Conservation (phyloP, 53 echinoderm and acorn worm genomes). For the Paracentrotus lividus region DNA sequence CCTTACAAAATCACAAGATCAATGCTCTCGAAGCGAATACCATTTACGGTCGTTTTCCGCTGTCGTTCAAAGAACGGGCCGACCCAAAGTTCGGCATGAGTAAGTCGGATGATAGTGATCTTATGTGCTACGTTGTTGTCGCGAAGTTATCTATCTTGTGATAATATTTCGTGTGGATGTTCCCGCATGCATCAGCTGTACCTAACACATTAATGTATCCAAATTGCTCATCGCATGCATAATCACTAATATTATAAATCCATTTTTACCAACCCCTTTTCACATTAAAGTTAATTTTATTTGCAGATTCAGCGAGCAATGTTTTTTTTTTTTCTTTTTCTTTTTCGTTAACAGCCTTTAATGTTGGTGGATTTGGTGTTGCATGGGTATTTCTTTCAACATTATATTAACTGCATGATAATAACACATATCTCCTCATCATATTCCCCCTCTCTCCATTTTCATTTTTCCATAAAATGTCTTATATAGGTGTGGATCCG, state of each 20-base stretch:
- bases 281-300: neutral
- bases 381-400: neutral
- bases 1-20: slow-evolving; percentile 82
- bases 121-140: neutral
- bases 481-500: neutral
- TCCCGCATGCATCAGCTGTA: neutral
- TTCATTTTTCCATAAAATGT: neutral
- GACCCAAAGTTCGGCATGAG: slow-evolving; percentile 91
- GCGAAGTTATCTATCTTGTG: neutral
- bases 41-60: slow-evolving; percentile 80
- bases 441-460: neutral
- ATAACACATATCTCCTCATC: neutral
- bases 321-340: neutral
- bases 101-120: slow-evolving; percentile 64
- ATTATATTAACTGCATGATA: neutral
- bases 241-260: neutral
- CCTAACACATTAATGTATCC: neutral
- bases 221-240: neutral
- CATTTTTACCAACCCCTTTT: neutral
- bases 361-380: neutral
- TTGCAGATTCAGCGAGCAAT: slow-evolving; percentile 19
- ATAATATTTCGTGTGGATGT: slow-evolving; percentile 9
- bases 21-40: slow-evolving; percentile 81
- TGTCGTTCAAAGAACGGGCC: slow-evolving; percentile 84
- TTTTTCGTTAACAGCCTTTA: neutral